Percentiles rank a stretch among this genome's conserved stretches.
These are phyloP conservation scores for Chrysina gloriosa DNA, from an alignment of 2,888 invertebrate genomes.

Conservation along the genomic window DNA sequence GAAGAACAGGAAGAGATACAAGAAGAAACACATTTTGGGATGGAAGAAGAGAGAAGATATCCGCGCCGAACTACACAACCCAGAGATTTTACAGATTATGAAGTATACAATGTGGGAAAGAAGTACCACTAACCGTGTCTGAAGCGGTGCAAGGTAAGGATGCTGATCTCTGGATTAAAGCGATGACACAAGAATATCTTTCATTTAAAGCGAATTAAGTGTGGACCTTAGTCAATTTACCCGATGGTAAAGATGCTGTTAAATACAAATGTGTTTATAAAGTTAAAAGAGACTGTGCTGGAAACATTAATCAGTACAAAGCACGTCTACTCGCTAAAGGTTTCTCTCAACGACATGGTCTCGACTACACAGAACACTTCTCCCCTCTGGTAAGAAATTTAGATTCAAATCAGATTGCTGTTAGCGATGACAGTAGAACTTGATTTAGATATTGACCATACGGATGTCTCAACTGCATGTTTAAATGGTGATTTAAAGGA, in stretches of 20 bases:
- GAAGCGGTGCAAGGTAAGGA: neutral
- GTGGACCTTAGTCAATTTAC: neutral
- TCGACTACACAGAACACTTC: neutral
- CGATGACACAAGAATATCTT: neutral
- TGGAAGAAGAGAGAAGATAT: too few species aligned
- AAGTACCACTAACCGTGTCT: neutral
- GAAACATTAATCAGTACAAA: neutral
- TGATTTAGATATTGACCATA: too few species aligned
- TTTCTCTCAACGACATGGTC: neutral
- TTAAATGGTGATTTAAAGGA: too few species aligned
- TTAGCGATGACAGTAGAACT: neutral
- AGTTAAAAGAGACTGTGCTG: neutral
- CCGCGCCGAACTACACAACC: neutral
- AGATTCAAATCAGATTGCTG: neutral
- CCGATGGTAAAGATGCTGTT: neutral
- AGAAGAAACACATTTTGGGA: neutral
- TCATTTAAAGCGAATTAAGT: neutral
- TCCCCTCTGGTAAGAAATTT: neutral
- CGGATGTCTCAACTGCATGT: too few species aligned
- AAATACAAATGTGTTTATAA: neutral
- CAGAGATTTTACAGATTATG: neutral
- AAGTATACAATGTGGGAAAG: constrained; percentile 1
- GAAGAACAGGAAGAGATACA: neutral
- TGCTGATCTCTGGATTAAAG: neutral
- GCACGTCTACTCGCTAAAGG: neutral